Evolutionary conservation across 2,888 invertebrate species (phyloP).

Genomic region (Rhagium mordax): DNA sequence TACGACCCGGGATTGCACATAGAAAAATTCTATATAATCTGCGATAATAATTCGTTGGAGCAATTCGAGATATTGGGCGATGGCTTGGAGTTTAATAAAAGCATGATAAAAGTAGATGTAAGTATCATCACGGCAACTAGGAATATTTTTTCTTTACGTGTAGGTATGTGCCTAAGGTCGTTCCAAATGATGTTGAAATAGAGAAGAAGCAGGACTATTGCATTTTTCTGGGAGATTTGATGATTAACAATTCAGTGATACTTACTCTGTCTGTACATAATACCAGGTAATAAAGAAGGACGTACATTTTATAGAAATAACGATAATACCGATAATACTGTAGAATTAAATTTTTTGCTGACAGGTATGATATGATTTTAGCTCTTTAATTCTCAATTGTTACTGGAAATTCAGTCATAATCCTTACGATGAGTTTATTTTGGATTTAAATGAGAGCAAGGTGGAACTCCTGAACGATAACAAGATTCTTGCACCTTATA

Average conservation of each 20-base stretch:
- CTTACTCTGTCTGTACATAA: conserved; percentile 55
- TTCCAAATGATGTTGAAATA: conserved; percentile 41
- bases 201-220: conserved; percentile 50
- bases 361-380: conserved; percentile 39
- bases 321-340: no score
- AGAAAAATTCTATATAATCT: conserved; percentile 67
- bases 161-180: conserved; percentile 41
- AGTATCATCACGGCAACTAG: conserved; percentile 4
- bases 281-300: conserved; percentile 51
- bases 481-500: conserved; percentile 60
- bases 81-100: conserved; percentile 65
- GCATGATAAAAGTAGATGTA: conserved; percentile 57
- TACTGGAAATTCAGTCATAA: conserved; percentile 58
- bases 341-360: no score
- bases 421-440: background rate
- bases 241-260: conserved; percentile 30
- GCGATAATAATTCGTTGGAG: conserved; percentile 67
- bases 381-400: conserved; percentile 53
- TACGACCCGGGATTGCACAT: conserved; percentile 64
- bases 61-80: conserved; percentile 70
- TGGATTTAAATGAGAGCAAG: conserved; percentile 45
- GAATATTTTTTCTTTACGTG: background rate
- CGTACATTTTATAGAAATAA: no score
- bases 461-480: conserved; percentile 56
- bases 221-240: conserved; percentile 54